Conservation (phyloP, 1,140 invertebrate genomes). For the Panonychus citri region DNA sequence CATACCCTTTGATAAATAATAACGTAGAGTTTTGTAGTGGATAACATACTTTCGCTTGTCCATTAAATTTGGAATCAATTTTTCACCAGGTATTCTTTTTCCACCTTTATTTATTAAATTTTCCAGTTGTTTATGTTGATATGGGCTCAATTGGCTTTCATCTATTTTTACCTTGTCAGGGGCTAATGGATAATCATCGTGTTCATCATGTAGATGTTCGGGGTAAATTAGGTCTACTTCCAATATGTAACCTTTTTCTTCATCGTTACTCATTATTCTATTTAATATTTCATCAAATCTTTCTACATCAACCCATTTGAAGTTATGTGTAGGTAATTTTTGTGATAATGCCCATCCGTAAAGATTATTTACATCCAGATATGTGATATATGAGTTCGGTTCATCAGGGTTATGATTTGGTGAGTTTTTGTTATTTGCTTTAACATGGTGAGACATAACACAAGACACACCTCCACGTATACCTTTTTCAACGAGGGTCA, state of each 20-base stretch:
- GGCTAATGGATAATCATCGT: too few species aligned
- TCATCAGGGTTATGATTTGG: slow-evolving; percentile 9
- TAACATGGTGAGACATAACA: neutral
- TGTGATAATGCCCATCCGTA: slow-evolving; percentile 12
- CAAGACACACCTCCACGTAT: neutral
- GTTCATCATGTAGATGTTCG: neutral
- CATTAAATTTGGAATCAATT: too few species aligned
- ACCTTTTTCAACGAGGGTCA: slow-evolving; percentile 17
- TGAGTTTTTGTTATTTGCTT: slow-evolving; percentile 12
- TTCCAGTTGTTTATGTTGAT: too few species aligned
- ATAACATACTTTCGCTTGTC: too few species aligned
- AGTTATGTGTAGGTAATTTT: slow-evolving; percentile 6
- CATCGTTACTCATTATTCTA: too few species aligned
- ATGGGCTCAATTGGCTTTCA: too few species aligned
- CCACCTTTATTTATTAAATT: too few species aligned
- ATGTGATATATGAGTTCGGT: slow-evolving; percentile 14
- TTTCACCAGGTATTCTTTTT: too few species aligned
- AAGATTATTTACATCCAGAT: slow-evolving; percentile 16
- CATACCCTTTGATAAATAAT: slow-evolving; percentile 7
- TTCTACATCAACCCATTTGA: slow-evolving; percentile 1
- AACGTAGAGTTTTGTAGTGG: too few species aligned
- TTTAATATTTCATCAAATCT: too few species aligned
- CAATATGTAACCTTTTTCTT: slow-evolving; percentile 2
- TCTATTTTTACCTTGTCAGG: too few species aligned
- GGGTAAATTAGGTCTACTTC: slow-evolving; percentile 6